Percentiles rank a stretch among this genome's conserved stretches.
Conservation (phyloP, 2,113 vertebrate genomes). For the Ochotona princeps region DNA sequence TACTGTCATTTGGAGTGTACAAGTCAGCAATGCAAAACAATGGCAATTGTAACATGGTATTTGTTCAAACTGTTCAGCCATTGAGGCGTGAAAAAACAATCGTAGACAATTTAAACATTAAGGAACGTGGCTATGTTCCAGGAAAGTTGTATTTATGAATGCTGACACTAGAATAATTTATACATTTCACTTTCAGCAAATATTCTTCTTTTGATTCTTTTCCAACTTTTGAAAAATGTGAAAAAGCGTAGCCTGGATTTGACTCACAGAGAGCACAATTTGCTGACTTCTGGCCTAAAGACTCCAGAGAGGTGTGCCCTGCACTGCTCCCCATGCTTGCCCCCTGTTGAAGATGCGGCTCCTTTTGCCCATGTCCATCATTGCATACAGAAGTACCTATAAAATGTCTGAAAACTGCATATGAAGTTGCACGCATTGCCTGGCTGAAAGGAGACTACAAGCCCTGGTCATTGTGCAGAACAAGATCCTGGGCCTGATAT, state of each 20-base stretch:
- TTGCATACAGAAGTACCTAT: no score
- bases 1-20: not conserved
- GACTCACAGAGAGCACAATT: not conserved
- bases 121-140: not conserved
- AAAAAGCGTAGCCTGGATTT: not conserved
- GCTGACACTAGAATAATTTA: not conserved
- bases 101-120: not conserved
- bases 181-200: not conserved
- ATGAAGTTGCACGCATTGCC: conserved; percentile 91
- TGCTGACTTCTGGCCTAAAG: not conserved
- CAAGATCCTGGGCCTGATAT: conserved; percentile 99
- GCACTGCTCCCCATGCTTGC: no score
- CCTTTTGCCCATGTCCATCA: no score
- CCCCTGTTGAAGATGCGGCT: no score
- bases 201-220: not conserved
- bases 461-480: conserved; percentile 96
- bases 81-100: not conserved
- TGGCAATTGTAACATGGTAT: not conserved
- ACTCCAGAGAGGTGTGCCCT: no score
- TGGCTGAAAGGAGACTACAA: conserved; percentile 97
- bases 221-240: not conserved
- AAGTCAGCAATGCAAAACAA: not conserved
- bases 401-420: no score
- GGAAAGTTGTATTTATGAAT: not conserved
- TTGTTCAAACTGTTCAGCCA: not conserved